Conservation (phyloP, 2,113 vertebrate species). For the Misgurnus anguillicaudatus region DNA sequence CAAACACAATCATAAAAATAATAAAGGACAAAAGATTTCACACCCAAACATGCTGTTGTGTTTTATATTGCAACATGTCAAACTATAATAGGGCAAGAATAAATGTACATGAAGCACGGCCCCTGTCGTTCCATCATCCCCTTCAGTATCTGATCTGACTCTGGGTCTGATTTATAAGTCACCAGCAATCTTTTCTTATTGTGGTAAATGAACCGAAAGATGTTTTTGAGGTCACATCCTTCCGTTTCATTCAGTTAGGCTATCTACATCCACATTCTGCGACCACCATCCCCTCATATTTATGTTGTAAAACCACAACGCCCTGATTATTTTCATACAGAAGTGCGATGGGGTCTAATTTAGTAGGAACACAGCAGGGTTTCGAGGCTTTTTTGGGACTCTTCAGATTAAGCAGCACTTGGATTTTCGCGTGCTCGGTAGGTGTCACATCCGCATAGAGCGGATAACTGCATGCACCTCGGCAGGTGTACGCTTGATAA, state of each 20-base stretch:
- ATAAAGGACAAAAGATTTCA: too few species aligned
- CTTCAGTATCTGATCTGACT: not conserved
- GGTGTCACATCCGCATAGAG: slow-evolving; percentile 88
- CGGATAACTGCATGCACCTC: slow-evolving; percentile 85
- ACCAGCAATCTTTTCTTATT: not conserved
- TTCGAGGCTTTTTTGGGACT: slow-evolving; percentile 86
- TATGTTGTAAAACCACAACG: slow-evolving; percentile 92
- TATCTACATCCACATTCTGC: slow-evolving; percentile 98
- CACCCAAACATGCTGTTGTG: too few species aligned
- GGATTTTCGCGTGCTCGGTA: slow-evolving; percentile 94
- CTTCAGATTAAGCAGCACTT: slow-evolving; percentile 86
- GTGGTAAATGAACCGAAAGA: not conserved
- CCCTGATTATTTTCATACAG: slow-evolving; percentile 89
- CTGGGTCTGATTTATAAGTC: not conserved
- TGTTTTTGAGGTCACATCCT: not conserved
- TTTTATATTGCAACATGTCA: not conserved
- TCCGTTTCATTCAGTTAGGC: slow-evolving; percentile 39
- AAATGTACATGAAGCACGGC: not conserved
- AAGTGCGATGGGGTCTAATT: slow-evolving; percentile 92
- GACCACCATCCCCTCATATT: slow-evolving; percentile 97
- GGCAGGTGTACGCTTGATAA: slow-evolving; percentile 93
- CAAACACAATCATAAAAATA: too few species aligned
- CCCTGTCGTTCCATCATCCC: too few species aligned
- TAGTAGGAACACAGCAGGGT: slow-evolving; percentile 95
- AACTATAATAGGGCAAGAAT: not conserved